These are phyloP conservation scores for Barbus barbus DNA, from an alignment of 2,113 vertebrate genomes.

Conservation along the genomic window DNA sequence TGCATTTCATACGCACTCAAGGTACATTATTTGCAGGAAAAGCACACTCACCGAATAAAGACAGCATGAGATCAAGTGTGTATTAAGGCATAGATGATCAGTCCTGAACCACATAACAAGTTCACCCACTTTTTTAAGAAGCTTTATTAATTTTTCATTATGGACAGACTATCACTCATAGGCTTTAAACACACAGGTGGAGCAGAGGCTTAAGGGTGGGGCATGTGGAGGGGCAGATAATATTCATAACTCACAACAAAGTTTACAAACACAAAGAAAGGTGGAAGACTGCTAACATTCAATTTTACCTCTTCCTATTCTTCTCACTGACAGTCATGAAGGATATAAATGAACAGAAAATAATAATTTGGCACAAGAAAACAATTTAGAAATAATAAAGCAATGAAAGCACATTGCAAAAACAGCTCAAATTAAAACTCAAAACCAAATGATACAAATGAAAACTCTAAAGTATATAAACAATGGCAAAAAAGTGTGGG, in stretches of 20 bases:
- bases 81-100: too few species aligned
- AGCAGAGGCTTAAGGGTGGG: background rate
- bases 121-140: background rate
- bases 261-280: conserved; percentile 21
- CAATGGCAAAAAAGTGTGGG: background rate
- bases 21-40: background rate
- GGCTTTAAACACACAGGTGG: conserved; percentile 8
- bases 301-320: conserved; percentile 42
- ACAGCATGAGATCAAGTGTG: conserved; percentile 3
- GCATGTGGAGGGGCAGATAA: background rate
- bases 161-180: conserved; percentile 20
- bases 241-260: conserved; percentile 12
- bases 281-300: background rate
- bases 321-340: conserved; percentile 35
- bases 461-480: background rate
- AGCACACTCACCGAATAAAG: conserved; percentile 13
- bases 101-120: too few species aligned
- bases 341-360: conserved; percentile 14
- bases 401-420: background rate
- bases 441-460: background rate
- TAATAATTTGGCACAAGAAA: background rate
- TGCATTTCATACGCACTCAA: conserved; percentile 12
- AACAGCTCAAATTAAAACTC: background rate
- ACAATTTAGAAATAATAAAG: background rate
- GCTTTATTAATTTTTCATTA: background rate